Percentiles rank a stretch among this genome's conserved stretches.
These are phyloP conservation scores for Sebastes schlegelii DNA, from an alignment of 2,113 vertebrate genomes.

Conservation along the genomic window DNA sequence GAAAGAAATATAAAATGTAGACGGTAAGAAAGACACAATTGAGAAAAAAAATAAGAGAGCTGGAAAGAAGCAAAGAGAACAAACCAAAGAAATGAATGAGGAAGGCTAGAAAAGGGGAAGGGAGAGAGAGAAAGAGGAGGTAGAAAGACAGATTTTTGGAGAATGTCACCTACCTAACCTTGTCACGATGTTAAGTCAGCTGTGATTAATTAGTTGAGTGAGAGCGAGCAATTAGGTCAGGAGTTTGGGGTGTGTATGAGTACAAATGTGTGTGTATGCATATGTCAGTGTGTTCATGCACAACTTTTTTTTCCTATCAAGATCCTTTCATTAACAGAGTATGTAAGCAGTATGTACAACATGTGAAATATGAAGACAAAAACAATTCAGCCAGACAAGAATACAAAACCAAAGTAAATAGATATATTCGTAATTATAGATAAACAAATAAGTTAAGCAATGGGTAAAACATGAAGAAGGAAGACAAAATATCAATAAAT, in stretches of 20 bases:
- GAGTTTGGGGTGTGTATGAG: conserved; percentile 61
- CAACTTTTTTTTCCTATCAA: conserved; percentile 16
- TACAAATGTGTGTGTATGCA: conserved; percentile 29
- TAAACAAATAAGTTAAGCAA: neutral
- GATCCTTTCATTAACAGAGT: conserved; percentile 28
- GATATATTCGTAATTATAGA: neutral
- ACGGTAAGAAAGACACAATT: neutral
- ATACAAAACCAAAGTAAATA: neutral
- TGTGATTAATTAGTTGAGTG: conserved; percentile 94
- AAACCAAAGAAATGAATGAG: neutral
- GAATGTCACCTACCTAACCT: conserved; percentile 91
- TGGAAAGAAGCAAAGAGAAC: neutral
- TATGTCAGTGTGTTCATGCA: conserved; percentile 37
- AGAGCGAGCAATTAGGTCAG: conserved; percentile 89
- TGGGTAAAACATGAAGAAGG: neutral
- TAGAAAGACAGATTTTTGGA: conserved; percentile 83
- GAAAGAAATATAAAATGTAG: neutral
- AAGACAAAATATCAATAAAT: neutral
- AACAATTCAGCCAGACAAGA: neutral
- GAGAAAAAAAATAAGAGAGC: neutral
- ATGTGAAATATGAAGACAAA: neutral
- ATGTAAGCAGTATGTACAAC: neutral
- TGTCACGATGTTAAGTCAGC: conserved; percentile 91
- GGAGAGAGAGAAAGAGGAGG: conserved; percentile 30
- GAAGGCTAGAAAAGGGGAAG: neutral